phyloP scores from a whole-genome alignment of 2,888 invertebrate species.

The Saturnia pavonia region DNA sequence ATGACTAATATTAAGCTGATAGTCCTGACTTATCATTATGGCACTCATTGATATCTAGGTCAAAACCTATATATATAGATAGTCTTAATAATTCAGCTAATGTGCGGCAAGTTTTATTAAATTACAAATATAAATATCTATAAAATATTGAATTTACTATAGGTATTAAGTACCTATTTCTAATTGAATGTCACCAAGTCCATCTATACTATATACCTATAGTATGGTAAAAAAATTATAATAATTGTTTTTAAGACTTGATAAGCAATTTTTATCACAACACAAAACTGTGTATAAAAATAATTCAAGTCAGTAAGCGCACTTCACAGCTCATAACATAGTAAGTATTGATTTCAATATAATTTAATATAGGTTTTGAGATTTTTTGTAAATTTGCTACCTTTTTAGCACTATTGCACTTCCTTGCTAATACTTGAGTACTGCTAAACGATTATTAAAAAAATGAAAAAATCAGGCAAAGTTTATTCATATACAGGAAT shows the following conservation, averaged over 20 bases:
- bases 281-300: too few species aligned
- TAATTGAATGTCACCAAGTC: neutral
- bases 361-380: too few species aligned
- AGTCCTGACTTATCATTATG: conserved; percentile 25
- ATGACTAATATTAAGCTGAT: conserved; percentile 20
- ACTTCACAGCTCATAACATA: too few species aligned
- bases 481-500: too few species aligned
- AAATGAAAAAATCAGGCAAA: too few species aligned
- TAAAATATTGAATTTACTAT: neutral
- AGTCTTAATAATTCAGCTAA: conserved; percentile 8
- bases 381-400: too few species aligned
- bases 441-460: too few species aligned
- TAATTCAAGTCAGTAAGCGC: too few species aligned
- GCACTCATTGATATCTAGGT: conserved; percentile 28
- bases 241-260: neutral
- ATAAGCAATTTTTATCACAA: too few species aligned
- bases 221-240: neutral
- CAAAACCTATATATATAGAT: conserved; percentile 12
- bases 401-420: too few species aligned
- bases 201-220: neutral
- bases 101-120: neutral
- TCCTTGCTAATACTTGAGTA: too few species aligned
- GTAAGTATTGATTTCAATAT: too few species aligned
- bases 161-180: neutral
- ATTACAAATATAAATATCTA: neutral